Base-by-base conservation (phyloP, 2,113 vertebrate species). In the Peromyscus californicus region DNA sequence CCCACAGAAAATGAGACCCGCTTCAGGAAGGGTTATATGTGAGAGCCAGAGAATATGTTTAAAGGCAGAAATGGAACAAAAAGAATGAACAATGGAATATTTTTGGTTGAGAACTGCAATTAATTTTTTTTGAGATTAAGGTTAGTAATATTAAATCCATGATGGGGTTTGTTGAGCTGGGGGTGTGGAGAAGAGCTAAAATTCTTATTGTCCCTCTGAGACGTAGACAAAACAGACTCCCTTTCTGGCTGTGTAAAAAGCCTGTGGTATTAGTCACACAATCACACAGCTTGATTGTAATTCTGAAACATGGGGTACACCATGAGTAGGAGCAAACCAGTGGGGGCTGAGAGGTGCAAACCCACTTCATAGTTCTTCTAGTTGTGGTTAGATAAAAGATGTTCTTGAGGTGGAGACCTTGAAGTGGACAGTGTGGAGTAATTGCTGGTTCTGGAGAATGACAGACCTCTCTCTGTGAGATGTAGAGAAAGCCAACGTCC, bases 1-100 rank as follows among this genome's bases (percentile, higher is more conserved):
- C 19, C 0, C 3, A 4, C 8, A 48, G 24, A 54, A 16, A 16
- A 26, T 26, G 5, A 48, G 39, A n/a, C 29, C 5, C 13, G 11
- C 22, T 76, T 72, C 51, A 82, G 33, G 26, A 67, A 83, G 51
- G 26, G 7, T 22, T 65, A 29, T 17, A 59, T 51, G 67, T 13
- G 36, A 65, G 31, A 75, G 5, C 51, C 59, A 57, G 48, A 61
- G 79, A 80, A 39, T 21, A 63, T 61, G 0, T 82, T 91, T 86
- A 72, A 72, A 86, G 57, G 79, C 26, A 45, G 26, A 63, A 69
- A 75, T 65, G 24, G 31, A 76, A 59, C 48, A 31, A 79, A 51
- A 36, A 89, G 61, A 91, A 90, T 31, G 45, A 75, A 92, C 24
- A n/a, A 16, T 29, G 42, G 51, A 39, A 45, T 54, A 48, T 84